These are phyloP conservation scores for Coracias cyanogaster DNA, from an alignment of 2,797 vertebrate genomes.

Conservation along the genomic window DNA sequence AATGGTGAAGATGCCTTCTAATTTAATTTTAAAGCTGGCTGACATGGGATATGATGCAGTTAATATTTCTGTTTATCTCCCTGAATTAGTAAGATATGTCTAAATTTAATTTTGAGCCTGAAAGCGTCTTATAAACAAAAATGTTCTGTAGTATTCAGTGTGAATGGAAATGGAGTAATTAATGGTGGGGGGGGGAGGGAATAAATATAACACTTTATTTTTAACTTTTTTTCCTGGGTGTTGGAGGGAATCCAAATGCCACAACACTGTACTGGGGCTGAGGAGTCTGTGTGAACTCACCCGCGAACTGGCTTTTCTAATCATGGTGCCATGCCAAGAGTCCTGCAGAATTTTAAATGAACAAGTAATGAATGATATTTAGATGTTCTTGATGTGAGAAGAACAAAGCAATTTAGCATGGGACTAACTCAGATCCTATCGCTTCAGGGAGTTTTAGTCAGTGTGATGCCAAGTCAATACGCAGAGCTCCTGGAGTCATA, in stretches of 20 bases:
- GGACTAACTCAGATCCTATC: neutral
- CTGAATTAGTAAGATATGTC: neutral
- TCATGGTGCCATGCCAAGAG: neutral
- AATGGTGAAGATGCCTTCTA: neutral
- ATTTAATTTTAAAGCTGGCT: slow-evolving; percentile 11
- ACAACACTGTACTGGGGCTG: neutral
- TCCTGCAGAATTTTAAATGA: neutral
- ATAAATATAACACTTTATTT: slow-evolving; percentile 38
- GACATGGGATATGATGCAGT: neutral
- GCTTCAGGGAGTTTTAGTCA: neutral
- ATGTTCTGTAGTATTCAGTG: neutral
- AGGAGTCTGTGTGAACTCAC: neutral
- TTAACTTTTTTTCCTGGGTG: slow-evolving; percentile 11
- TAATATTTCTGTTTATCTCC: slow-evolving; percentile 7
- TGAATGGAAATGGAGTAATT: slow-evolving; percentile 6
- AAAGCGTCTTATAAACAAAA: neutral
- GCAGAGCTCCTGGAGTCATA: neutral
- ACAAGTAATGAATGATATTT: neutral
- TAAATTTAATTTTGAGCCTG: neutral
- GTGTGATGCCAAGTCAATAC: neutral
- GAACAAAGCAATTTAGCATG: neutral
- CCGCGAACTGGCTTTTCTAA: neutral
- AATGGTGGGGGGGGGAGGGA: neutral
- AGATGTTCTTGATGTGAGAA: neutral
- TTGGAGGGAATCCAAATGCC: slow-evolving; percentile 31